These are phyloP conservation scores for Megalops atlanticus DNA, from an alignment of 2,113 vertebrate species.

Conservation along the genomic window DNA sequence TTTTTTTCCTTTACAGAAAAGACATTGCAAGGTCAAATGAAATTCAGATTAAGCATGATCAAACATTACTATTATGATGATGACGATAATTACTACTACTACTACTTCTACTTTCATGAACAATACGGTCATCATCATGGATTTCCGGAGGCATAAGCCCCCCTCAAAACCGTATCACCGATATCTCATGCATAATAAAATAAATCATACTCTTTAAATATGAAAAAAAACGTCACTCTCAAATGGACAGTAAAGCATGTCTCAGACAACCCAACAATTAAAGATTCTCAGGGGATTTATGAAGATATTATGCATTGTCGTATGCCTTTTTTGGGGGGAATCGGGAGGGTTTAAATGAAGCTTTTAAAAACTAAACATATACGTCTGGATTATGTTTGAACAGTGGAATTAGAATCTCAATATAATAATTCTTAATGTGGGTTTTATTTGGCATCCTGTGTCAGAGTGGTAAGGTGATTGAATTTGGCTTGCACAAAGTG, in stretches of 20 bases:
- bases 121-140: conserved; percentile 12
- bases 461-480: conserved; percentile 52
- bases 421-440: conserved; percentile 46
- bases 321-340: conserved; percentile 33
- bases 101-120: no score
- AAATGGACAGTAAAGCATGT: background rate
- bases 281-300: background rate
- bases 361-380: conserved; percentile 58
- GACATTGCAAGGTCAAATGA: conserved; percentile 85
- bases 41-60: conserved; percentile 64
- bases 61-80: background rate
- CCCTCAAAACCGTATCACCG: background rate
- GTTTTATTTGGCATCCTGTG: conserved; percentile 54
- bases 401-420: conserved; percentile 27
- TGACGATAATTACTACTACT: conserved; percentile 10
- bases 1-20: conserved; percentile 81
- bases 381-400: background rate
- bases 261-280: conserved; percentile 7
- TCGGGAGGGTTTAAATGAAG: conserved; percentile 43
- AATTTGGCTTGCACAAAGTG: conserved; percentile 42
- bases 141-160: background rate
- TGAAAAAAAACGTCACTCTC: background rate
- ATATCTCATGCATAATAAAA: background rate
- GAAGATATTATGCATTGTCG: background rate
- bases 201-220: background rate